Evolutionary conservation across 2,797 vertebrate genomes (phyloP).

Genomic region (Nasua narica): DNA sequence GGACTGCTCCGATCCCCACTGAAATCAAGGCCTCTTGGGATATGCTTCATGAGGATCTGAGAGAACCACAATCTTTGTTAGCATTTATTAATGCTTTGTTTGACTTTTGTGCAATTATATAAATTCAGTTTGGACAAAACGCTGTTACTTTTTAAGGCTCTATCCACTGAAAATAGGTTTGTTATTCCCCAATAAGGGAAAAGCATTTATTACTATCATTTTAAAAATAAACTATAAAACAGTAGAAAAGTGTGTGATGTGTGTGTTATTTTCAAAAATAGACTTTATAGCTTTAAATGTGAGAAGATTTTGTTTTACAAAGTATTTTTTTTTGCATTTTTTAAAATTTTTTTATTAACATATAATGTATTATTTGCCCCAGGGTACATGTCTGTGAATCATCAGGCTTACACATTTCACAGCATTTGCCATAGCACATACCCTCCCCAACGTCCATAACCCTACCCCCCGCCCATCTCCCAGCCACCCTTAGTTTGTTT

Average conservation of each 20-base stretch:
- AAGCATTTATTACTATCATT: conserved; percentile 58
- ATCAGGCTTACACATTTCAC: too few relatives aligned
- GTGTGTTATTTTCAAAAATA: conserved; percentile 28
- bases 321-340: conserved; percentile 22
- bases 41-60: background rate
- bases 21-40: background rate
- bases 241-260: background rate
- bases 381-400: too few relatives aligned
- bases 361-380: too few relatives aligned
- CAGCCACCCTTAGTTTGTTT: too few relatives aligned
- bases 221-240: conserved; percentile 60
- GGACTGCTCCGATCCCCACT: background rate
- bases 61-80: background rate
- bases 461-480: too few relatives aligned
- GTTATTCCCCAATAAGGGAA: conserved; percentile 20
- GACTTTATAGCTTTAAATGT: background rate
- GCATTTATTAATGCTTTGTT: conserved; percentile 26
- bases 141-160: conserved; percentile 69
- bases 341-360: too few relatives aligned
- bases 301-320: background rate
- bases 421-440: too few relatives aligned
- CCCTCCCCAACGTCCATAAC: too few relatives aligned
- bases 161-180: background rate
- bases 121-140: conserved; percentile 46
- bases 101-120: conserved; percentile 55